Evolutionary conservation across 2,797 vertebrate genomes (phyloP).

Genomic region (Coranthus polyacanthus): DNA sequence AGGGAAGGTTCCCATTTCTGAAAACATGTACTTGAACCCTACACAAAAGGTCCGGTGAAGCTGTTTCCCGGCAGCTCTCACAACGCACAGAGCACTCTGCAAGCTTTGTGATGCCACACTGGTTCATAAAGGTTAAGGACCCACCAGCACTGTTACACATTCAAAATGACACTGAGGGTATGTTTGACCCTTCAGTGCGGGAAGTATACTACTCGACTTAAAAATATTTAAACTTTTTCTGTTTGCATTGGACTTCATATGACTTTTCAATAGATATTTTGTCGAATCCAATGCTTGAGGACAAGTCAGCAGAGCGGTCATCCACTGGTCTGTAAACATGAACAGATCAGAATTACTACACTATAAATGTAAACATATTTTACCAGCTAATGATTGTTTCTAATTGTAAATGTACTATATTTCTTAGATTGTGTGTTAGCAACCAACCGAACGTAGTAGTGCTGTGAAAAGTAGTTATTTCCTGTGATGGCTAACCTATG

Average conservation of each 20-base stretch:
- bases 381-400: background rate
- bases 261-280: slow-evolving; percentile 22
- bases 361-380: background rate
- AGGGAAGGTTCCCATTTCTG: background rate
- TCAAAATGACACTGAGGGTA: slow-evolving; percentile 8
- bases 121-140: slow-evolving; percentile 45
- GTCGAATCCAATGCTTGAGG: slow-evolving; percentile 38
- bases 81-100: background rate
- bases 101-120: background rate
- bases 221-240: slow-evolving; percentile 2
- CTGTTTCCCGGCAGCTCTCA: slow-evolving; percentile 12
- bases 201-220: background rate
- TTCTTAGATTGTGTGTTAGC: no score
- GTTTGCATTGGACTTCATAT: background rate
- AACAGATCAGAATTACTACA: background rate
- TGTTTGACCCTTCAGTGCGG: slow-evolving; percentile 31
- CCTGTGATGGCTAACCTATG: no score
- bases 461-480: no score
- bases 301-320: slow-evolving; percentile 1
- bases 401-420: background rate
- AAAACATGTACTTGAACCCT: slow-evolving; percentile 25
- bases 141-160: slow-evolving; percentile 18
- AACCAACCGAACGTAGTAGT: no score
- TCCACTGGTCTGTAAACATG: background rate
- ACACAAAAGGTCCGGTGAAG: slow-evolving; percentile 10